Evolutionary conservation across 23 tunicate genomes (phyloP), one percentile per base, ranked within the genome.

Genomic region (Aplidium turbinatum): DNA sequence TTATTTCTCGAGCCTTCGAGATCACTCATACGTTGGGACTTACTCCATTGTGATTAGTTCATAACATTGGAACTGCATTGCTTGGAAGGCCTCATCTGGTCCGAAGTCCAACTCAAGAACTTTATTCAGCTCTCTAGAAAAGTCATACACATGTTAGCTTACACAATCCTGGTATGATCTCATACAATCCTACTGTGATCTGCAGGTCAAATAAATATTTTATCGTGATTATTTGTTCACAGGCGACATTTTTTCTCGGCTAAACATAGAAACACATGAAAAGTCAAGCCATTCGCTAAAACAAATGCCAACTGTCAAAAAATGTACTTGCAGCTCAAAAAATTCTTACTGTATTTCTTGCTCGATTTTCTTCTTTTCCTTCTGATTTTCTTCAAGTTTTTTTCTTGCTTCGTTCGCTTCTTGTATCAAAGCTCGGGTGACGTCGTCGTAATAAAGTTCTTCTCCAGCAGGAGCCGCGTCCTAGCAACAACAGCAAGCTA

Each of bases 51-150:
- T 82, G 35, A 35, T 19, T 32, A 77, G 32, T 27, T 76, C 90
- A 47, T 23, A 84, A 29, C 83, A 76, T 56, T 84, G 56, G 32
- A 58, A 40, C 57, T 82, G 77, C 31, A 82, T 35, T 0, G 80
- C 74, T 60, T 82, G 80, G 61, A 69, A 82, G 1, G 73, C 56
- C 39, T 93, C 89, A 53, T 93, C 94, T 2, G 74, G 57, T 5
- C 98, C 98, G 61, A 93, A 93, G 54, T 93, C 98, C 76, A 75
- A 51, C 33, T 86, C 75, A 38, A 88, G 30, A 9, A 34, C 72
- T 29, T 58, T 82, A 35, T 88, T 73, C 38, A 76, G 40, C 11
- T 55, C 42, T 58, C 72, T 61, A 61, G 46, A 57, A 47, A 47
- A 30, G 6, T 18, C n/a, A 56, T n/a, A n/a, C n/a, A n/a, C n/a